phyloP scores from a whole-genome alignment of 2,113 vertebrate genomes.

The Pelvicachromis taeniatus region DNA sequence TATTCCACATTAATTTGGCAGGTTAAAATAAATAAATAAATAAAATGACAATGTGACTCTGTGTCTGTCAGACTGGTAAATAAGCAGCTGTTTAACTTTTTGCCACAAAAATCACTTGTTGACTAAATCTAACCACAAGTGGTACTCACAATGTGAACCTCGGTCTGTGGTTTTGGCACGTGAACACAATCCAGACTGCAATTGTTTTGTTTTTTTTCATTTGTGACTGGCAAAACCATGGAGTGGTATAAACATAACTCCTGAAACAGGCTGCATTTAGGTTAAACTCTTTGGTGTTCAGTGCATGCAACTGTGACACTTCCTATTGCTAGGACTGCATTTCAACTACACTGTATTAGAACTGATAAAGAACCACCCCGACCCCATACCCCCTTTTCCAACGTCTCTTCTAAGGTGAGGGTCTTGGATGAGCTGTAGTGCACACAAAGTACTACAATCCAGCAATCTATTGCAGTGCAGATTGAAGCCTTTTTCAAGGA shows the following conservation, averaged over 20 bases:
- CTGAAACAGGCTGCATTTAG: not conserved
- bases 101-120: not conserved
- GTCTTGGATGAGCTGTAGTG: not conserved
- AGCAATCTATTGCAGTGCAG: not conserved
- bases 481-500: not conserved
- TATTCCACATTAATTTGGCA: not conserved
- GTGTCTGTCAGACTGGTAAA: not conserved
- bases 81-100: not conserved
- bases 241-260: not conserved
- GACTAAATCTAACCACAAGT: not conserved
- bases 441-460: not conserved
- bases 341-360: not conserved
- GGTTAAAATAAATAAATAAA: not conserved
- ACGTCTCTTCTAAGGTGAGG: not conserved
- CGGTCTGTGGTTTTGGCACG: not conserved
- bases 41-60: not conserved
- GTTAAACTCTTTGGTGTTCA: not conserved
- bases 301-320: not conserved
- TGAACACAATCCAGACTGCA: not conserved
- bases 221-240: not conserved
- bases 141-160: not conserved
- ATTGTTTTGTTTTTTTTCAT: not conserved
- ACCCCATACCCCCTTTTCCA: not conserved
- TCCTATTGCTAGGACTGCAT: not conserved
- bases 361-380: not conserved